Base-by-base conservation (phyloP, 2,113 vertebrate species). In the Laticauda colubrina region DNA sequence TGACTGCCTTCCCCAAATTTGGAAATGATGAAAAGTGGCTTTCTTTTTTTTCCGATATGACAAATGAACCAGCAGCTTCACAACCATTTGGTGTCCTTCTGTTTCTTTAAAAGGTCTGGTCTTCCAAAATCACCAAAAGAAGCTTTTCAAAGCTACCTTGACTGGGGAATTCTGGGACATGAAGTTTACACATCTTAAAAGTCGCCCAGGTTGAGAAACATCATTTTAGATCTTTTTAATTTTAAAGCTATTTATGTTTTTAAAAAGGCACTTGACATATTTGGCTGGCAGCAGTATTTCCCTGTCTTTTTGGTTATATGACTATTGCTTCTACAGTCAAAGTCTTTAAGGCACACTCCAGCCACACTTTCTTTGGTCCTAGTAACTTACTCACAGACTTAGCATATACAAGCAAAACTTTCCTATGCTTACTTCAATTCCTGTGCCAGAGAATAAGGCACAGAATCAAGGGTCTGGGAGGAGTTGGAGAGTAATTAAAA, bases 361-460 rank as follows among this genome's bases (percentile, higher is more conserved):
- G 6, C 56, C 10, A 45, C 21, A 3, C 15, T 23, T 81, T 81
- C 34, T 81, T 91, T 43, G 43, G 23, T 34, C 34, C 91, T 48
- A 0, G 4, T 3, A 64, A 26, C 5, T 18, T 9, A 3, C 1
- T 91, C 53, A n/a, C 75, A 10, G 23, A 75, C n/a, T 54, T 54
- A 55, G 3, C 85, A 88, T 90, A 92, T 85, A 1, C 12, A 45
- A 93, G 56, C 0, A 54, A 90, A 94, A 20, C 1, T 9, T 94
- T 94, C 3, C 81, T 2, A 92, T n/a, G 3, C 0, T 12, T 2
- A 14, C 5, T 64, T 0, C 0, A 93, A 81, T 94, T 87, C 95
- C 91, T 56, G 48, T 11, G 14, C 57, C 94, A 8, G 91, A 92
- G 59, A 90, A 26, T 34, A 89, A 94, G 91, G 93, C 61, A 54